phyloP scores from a whole-genome alignment of 2,888 invertebrate species.

The Meganola albula region DNA sequence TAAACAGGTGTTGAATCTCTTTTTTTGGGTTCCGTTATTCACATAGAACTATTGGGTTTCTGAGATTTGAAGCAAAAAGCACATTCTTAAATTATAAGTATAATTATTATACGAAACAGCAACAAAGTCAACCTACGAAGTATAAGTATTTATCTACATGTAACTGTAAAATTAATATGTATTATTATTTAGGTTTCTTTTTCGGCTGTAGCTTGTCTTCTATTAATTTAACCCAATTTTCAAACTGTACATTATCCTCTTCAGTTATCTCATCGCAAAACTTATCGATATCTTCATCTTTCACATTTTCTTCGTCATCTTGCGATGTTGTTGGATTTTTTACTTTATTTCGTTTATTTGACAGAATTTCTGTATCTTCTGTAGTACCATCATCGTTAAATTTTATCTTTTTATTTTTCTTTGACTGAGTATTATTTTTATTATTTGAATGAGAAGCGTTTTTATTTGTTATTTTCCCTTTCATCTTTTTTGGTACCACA shows the following conservation, averaged over 20 bases:
- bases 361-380: slow-evolving; percentile 16
- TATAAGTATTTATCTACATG: no score
- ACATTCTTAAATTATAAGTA: slow-evolving; percentile 4
- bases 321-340: slow-evolving; percentile 24
- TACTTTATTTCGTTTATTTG: slow-evolving; percentile 6
- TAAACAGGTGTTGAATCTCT: no score
- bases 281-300: slow-evolving; percentile 65
- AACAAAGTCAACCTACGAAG: no score
- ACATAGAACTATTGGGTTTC: no score
- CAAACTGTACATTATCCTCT: slow-evolving; percentile 60
- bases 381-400: slow-evolving; percentile 29
- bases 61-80: neutral
- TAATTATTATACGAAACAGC: no score
- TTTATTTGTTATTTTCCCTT: slow-evolving; percentile 19
- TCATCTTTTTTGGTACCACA: slow-evolving; percentile 10
- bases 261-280: slow-evolving; percentile 63
- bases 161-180: no score
- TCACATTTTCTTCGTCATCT: slow-evolving; percentile 49
- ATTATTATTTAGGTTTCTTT: slow-evolving; percentile 32
- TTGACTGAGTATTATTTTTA: no score
- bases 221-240: slow-evolving; percentile 62
- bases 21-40: no score
- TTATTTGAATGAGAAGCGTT: no score
- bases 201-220: slow-evolving; percentile 54
- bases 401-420: slow-evolving; percentile 31